A percentile compares a stretch with the other conserved stretches of the same genome.
Evolutionary conservation across 2,888 invertebrate genomes (phyloP).

Genomic region (Matsumyia berberina): DNA sequence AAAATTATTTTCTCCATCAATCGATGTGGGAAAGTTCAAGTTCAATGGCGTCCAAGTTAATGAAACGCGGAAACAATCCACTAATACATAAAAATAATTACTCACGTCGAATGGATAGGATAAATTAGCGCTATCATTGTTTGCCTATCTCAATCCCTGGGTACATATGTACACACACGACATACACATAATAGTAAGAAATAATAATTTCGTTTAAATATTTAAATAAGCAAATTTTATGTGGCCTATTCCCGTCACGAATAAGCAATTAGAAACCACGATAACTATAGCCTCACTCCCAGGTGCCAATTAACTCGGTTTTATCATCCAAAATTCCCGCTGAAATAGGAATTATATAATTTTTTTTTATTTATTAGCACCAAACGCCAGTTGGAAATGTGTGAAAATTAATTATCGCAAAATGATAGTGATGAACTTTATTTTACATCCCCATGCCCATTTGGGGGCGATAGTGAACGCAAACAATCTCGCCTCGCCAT

Average conservation of each 20-base stretch:
- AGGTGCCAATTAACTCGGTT: constrained; percentile 15
- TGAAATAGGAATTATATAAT: constrained; percentile 24
- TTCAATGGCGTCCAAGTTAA: no score
- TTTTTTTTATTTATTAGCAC: constrained; percentile 14
- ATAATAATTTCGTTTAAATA: not conserved
- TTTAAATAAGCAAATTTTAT: constrained; percentile 9
- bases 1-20: no score
- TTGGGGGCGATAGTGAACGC: constrained; percentile 35
- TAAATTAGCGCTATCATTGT: no score
- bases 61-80: no score
- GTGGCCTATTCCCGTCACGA: constrained; percentile 1
- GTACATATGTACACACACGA: no score
- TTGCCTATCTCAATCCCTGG: no score
- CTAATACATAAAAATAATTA: no score
- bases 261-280: constrained; percentile 31
- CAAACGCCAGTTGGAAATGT: constrained; percentile 22
- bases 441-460: constrained; percentile 18
- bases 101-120: no score
- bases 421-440: constrained; percentile 44
- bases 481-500: constrained; percentile 21
- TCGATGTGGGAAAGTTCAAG: no score
- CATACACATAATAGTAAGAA: no score
- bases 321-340: not conserved
- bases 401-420: constrained; percentile 37
- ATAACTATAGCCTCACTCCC: not conserved